These are phyloP conservation scores for Aegithalos caudatus DNA, from an alignment of 2,113 vertebrate genomes.

Conservation along the genomic window DNA sequence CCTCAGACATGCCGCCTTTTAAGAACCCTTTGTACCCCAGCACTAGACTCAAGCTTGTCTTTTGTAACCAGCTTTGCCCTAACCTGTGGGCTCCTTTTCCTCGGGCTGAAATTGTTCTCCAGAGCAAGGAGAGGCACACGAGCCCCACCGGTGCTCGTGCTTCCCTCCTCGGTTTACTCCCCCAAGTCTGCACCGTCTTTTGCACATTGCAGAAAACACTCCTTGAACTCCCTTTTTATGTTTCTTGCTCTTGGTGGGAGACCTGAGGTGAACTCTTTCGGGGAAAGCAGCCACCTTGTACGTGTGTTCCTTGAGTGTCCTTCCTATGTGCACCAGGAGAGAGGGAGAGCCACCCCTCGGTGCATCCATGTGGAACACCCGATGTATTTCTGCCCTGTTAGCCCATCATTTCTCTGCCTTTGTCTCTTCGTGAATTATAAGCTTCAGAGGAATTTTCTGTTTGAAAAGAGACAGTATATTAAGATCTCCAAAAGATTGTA, in stretches of 20 bases:
- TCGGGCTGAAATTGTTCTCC: not conserved
- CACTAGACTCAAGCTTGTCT: not conserved
- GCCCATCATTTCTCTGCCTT: not conserved
- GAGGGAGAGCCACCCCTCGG: not conserved
- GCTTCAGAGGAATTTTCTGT: not conserved
- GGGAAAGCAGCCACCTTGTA: not conserved
- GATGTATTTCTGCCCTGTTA: not conserved
- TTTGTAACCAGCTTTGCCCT: not conserved
- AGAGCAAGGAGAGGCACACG: not conserved
- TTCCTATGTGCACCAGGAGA: not conserved
- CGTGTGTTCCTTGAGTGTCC: not conserved
- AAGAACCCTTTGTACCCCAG: accelerated
- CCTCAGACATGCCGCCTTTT: not conserved
- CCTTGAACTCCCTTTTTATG: not conserved
- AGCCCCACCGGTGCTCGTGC: not conserved
- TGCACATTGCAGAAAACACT: not conserved
- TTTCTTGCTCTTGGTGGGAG: not conserved
- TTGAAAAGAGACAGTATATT: not conserved
- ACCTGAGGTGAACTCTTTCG: not conserved
- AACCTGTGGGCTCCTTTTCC: not conserved
- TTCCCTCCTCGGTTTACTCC: not conserved
- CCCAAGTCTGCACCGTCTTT: not conserved
- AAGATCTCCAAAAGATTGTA: not conserved
- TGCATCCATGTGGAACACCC: not conserved
- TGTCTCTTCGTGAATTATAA: not conserved